Base-by-base conservation (phyloP, 1,140 invertebrate species). In the Chironomus tepperi region DNA sequence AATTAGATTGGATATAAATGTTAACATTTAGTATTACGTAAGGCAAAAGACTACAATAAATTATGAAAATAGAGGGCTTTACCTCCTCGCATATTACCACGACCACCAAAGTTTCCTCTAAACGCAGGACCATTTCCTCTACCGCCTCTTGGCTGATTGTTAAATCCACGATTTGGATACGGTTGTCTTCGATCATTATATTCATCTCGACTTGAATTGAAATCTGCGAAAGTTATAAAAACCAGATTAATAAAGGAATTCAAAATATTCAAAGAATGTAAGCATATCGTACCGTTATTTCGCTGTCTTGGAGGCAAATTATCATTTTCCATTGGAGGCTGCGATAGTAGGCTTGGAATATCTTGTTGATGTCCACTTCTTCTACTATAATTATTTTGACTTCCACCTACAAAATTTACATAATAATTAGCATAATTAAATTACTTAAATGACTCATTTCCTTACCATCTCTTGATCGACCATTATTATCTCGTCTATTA, bases 231-330 rank as follows among this genome's bases (percentile, higher is more conserved):
- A 18, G 34, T 12, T 6, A 15, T 7, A 19, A 70, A 18, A 9
- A 19, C 3, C 3, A 21, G 65, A 9, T n/a, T 70, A 16, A 74
- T 75, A 76, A 76, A 74, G 75, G 75, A 73, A 77, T 75, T 12
- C 57, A 73, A 15, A 74, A 73, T 5, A 65, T 73, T 10, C n/a
- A n/a, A 12, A n/a, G 12, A 57, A 57, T n/a, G 12, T 15, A 12
- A 12, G 12, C 10, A 21, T 21, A 18, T 9, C 43, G 16, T 74
- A 16, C 47, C 73, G 5, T 73, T 74, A 12, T 75, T 79, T 15
- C 80, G 79, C 77, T 79, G 78, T 0, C 79, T 79, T 70, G 21
- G 65, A 34, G 70, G 42, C 65, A 73, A 12, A 15, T 47, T 57
- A 34, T 73, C 74, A 19, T 42, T 12, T 16, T 70, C 65, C 65